These are phyloP conservation scores for Sebastes fasciatus DNA, from an alignment of 2,113 vertebrate species.

Conservation along the genomic window DNA sequence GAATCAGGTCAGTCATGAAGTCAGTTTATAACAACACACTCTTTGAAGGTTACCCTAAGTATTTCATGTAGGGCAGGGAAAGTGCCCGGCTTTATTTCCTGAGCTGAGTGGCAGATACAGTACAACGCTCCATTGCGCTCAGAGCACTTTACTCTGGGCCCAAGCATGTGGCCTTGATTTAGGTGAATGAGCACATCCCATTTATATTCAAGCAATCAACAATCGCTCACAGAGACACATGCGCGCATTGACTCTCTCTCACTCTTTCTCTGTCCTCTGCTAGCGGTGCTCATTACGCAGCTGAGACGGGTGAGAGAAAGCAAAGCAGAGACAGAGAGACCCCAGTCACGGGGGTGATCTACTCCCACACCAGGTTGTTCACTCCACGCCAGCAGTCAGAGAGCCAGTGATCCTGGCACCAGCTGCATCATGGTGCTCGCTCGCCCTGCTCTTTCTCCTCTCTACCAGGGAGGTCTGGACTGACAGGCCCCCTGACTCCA, in stretches of 20 bases:
- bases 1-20: constrained; percentile 44
- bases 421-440: constrained; percentile 24
- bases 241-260: constrained; percentile 32
- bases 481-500: constrained; percentile 45
- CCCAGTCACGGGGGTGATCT: constrained; percentile 59
- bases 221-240: constrained; percentile 63
- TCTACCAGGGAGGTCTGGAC: constrained; percentile 48
- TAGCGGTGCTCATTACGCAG: constrained; percentile 55
- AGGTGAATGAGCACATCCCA: constrained; percentile 78
- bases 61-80: constrained; percentile 56
- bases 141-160: constrained; percentile 63
- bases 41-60: constrained; percentile 69
- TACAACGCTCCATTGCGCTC: constrained; percentile 63
- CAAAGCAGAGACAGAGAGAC: constrained; percentile 44
- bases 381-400: constrained; percentile 49
- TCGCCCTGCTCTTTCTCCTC: constrained; percentile 3
- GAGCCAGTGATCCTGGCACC: constrained; percentile 68
- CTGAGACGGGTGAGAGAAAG: constrained; percentile 52
- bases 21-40: constrained; percentile 53
- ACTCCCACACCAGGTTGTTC: constrained; percentile 59
- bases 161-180: constrained; percentile 81
- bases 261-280: constrained; percentile 17
- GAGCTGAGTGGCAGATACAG: constrained; percentile 74
- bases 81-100: constrained; percentile 55
- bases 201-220: constrained; percentile 79